These are phyloP conservation scores for Acromyrmex echinatior DNA, from an alignment of 1,140 invertebrate species.

Conservation along the genomic window DNA sequence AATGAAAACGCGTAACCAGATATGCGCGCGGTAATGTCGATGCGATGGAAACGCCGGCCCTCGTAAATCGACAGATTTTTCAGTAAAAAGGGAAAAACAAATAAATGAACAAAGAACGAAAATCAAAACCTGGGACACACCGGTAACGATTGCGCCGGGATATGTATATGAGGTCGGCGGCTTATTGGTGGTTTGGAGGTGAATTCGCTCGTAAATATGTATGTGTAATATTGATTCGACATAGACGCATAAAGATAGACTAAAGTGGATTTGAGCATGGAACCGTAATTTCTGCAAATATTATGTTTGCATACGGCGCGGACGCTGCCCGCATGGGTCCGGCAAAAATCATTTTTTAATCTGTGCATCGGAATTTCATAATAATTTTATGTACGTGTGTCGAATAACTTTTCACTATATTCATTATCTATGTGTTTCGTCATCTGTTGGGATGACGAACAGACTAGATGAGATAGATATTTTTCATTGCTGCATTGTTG, in stretches of 20 bases:
- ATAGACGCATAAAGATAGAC: constrained; percentile 77
- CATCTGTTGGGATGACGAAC: not conserved
- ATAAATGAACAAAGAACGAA: constrained; percentile 75
- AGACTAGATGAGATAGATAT: not conserved
- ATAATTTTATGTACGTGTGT: constrained; percentile 50
- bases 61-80: constrained; percentile 83
- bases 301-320: constrained; percentile 65
- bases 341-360: constrained; percentile 69
- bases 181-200: constrained; percentile 77
- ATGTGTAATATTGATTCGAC: constrained; percentile 77
- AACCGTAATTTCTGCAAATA: constrained; percentile 76
- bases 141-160: constrained; percentile 70
- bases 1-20: constrained; percentile 81
- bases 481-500: not conserved
- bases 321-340: constrained; percentile 27
- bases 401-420: constrained; percentile 19
- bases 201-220: constrained; percentile 76
- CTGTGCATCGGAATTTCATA: constrained; percentile 8
- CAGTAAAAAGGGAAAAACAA: constrained; percentile 76
- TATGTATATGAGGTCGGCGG: constrained; percentile 74
- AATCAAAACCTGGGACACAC: constrained; percentile 73
- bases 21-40: constrained; percentile 83
- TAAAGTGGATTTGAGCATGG: constrained; percentile 75
- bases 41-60: constrained; percentile 81
- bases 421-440: not conserved